A percentile compares a stretch with the other conserved stretches of the same genome.
These are phyloP conservation scores for Ibidorhyncha struthersii DNA, from an alignment of 2,113 vertebrate genomes.

Conservation along the genomic window DNA sequence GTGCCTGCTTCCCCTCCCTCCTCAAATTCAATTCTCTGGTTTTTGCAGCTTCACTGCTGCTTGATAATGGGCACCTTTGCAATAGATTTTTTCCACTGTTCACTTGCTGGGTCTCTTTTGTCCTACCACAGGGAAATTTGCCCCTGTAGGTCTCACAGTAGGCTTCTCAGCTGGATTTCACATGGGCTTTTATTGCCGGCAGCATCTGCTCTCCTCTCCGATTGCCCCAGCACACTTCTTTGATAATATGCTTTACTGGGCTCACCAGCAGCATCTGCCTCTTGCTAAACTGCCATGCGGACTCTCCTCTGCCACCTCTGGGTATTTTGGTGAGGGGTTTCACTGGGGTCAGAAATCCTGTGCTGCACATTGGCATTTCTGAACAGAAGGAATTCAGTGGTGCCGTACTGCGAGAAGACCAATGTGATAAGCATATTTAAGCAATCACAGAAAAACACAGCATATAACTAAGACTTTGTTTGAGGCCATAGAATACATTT, in stretches of 20 bases:
- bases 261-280: background rate
- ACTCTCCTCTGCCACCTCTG: background rate
- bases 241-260: background rate
- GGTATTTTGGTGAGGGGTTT: background rate
- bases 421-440: background rate
- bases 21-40: background rate
- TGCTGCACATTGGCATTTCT: background rate
- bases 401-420: background rate
- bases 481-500: background rate
- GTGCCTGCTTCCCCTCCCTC: background rate
- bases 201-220: conserved; percentile 32
- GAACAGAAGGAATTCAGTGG: background rate
- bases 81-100: background rate
- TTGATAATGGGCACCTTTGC: conserved; percentile 44
- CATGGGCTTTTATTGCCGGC: conserved; percentile 21
- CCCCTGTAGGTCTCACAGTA: conserved; percentile 27
- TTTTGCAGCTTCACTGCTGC: background rate
- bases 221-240: conserved; percentile 31
- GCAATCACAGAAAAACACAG: background rate
- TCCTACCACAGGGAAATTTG: conserved; percentile 33
- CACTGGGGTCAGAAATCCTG: background rate
- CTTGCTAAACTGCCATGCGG: background rate
- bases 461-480: background rate
- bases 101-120: conserved; percentile 40
- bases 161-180: conserved; percentile 46